These are phyloP conservation scores for Acyrthosiphon pisum DNA, from an alignment of 1,140 invertebrate species.

Conservation along the genomic window DNA sequence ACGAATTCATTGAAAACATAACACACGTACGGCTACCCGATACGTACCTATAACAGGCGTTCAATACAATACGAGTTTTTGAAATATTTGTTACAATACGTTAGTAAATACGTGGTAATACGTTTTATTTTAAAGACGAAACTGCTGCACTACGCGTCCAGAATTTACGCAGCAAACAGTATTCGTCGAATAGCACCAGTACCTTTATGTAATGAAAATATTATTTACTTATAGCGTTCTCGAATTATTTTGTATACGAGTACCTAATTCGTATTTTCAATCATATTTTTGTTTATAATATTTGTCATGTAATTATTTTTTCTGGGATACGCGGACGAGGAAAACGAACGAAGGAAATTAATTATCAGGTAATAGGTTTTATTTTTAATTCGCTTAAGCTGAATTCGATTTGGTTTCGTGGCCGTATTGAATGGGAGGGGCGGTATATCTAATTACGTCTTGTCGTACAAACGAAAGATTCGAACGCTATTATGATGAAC, in stretches of 20 bases:
- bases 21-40: neutral
- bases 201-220: neutral
- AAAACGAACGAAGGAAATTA: neutral
- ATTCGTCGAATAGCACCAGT: neutral
- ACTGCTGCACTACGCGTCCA: neutral
- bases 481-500: too few species aligned
- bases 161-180: neutral
- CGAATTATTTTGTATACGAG: neutral
- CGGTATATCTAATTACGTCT: too few species aligned
- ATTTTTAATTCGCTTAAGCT: neutral
- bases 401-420: neutral
- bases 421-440: too few species aligned
- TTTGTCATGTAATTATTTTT: neutral
- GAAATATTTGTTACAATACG: constrained; percentile 3
- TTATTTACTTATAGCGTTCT: neutral
- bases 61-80: neutral
- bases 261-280: neutral
- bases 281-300: neutral
- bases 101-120: neutral
- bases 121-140: neutral
- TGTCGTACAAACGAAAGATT: too few species aligned
- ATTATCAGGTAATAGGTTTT: neutral
- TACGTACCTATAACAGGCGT: neutral
- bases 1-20: constrained; percentile 26
- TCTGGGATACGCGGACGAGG: neutral